These are phyloP conservation scores for Siniperca knerii DNA, from an alignment of 2,113 vertebrate species.

Conservation along the genomic window DNA sequence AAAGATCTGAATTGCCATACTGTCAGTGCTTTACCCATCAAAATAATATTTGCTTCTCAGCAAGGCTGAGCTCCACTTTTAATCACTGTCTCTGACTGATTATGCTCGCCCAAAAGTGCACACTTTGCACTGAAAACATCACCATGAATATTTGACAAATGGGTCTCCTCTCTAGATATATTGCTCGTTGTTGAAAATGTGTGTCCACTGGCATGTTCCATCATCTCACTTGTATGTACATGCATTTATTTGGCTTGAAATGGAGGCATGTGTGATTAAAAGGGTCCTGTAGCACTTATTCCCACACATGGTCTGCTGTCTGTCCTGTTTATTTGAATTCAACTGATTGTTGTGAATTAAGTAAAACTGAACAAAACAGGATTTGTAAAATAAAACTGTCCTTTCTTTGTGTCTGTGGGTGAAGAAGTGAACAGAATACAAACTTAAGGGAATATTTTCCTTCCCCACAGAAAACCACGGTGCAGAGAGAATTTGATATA, in stretches of 20 bases:
- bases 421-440: slow-evolving; percentile 24
- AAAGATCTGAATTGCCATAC: slow-evolving; percentile 65
- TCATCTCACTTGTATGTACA: slow-evolving; percentile 21
- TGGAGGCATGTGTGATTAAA: slow-evolving; percentile 17
- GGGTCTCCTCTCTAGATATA: slow-evolving; percentile 62
- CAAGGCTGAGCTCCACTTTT: slow-evolving; percentile 72
- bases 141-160: slow-evolving; percentile 81
- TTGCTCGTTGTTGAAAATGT: slow-evolving; percentile 52
- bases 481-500: slow-evolving; percentile 49
- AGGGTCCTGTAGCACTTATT: slow-evolving; percentile 40
- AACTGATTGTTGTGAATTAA: slow-evolving; percentile 22
- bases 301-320: slow-evolving; percentile 1
- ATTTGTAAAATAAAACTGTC: slow-evolving; percentile 11
- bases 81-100: slow-evolving; percentile 81
- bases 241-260: slow-evolving; percentile 7
- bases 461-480: slow-evolving; percentile 30
- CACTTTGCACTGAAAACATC: slow-evolving; percentile 76
- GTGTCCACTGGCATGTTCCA: slow-evolving; percentile 45
- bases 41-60: slow-evolving; percentile 71
- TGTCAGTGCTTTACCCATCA: slow-evolving; percentile 65
- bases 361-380: slow-evolving; percentile 19
- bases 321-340: slow-evolving; percentile 23
- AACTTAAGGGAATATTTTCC: slow-evolving; percentile 21
- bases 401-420: slow-evolving; percentile 12
- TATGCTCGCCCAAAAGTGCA: slow-evolving; percentile 68